Percentiles rank a stretch among this genome's conserved stretches.
Conservation (phyloP, 2,113 vertebrate genomes). For the Alethe castanea region DNA sequence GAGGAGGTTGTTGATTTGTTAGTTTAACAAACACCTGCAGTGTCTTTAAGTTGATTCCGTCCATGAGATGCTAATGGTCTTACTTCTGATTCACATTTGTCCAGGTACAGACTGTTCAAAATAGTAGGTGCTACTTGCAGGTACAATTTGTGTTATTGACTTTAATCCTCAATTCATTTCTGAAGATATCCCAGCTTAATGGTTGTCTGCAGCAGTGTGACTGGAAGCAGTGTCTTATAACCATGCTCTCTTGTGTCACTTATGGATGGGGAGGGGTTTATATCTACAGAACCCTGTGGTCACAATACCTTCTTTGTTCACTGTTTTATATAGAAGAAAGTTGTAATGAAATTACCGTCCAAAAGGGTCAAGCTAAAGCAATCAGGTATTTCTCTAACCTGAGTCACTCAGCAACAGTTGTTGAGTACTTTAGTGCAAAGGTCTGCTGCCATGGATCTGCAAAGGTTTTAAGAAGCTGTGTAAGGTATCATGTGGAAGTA, state of each 20-base stretch:
- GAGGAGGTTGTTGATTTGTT: background rate
- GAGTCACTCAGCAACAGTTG: background rate
- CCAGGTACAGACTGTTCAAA: slow-evolving; percentile 1
- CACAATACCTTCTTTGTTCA: background rate
- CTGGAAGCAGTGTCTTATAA: background rate
- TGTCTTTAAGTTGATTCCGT: background rate
- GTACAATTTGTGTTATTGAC: slow-evolving; percentile 18
- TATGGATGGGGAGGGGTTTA: background rate
- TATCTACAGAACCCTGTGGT: background rate
- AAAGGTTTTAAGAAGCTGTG: background rate
- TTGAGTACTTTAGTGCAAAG: background rate
- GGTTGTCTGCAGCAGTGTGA: background rate
- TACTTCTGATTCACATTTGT: slow-evolving; percentile 1
- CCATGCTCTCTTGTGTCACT: background rate
- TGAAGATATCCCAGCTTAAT: background rate
- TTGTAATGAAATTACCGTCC: background rate
- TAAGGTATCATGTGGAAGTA: background rate
- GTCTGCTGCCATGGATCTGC: background rate
- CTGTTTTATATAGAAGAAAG: background rate
- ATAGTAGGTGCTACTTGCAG: slow-evolving; percentile 20
- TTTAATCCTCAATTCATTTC: slow-evolving; percentile 43
- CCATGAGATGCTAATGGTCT: slow-evolving; percentile 11
- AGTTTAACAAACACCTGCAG: background rate
- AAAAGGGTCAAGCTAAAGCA: slow-evolving; percentile 1
- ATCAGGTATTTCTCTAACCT: background rate